Evolutionary conservation across 2,797 vertebrate species (phyloP).

Genomic region (Decapterus maruadsi): DNA sequence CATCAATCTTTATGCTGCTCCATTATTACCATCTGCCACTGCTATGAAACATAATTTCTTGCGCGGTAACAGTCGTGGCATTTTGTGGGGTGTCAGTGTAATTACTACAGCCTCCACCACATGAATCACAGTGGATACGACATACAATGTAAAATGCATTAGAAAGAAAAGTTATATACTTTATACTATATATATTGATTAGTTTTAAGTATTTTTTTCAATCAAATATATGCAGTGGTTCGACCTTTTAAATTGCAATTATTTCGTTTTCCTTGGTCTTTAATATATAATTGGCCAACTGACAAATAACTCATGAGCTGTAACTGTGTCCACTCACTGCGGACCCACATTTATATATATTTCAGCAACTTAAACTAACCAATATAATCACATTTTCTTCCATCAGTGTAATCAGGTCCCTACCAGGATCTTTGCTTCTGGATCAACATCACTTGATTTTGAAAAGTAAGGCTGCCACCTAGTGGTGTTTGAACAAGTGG

Average conservation of each 20-base stretch:
- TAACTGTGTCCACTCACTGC: neutral
- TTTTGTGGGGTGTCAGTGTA: slow-evolving; percentile 25
- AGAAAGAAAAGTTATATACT: neutral
- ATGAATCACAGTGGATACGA: slow-evolving; percentile 8
- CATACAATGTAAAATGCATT: neutral
- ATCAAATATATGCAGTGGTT: neutral
- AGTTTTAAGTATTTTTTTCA: neutral
- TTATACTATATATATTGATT: neutral
- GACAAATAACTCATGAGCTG: neutral
- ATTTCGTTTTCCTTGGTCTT: neutral
- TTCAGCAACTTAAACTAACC: neutral
- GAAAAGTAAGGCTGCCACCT: slow-evolving; percentile 59
- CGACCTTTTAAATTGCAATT: neutral
- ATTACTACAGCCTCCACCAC: slow-evolving; percentile 8
- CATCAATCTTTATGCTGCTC: slow-evolving; percentile 50
- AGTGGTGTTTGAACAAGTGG: slow-evolving; percentile 10
- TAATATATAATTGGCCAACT: neutral
- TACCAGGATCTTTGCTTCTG: neutral
- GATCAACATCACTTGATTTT: neutral
- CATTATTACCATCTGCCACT: slow-evolving; percentile 51
- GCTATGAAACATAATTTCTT: slow-evolving; percentile 30
- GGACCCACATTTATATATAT: neutral
- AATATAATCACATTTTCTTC: neutral
- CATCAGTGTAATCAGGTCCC: neutral
- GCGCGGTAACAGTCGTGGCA: slow-evolving; percentile 15